Evolutionary conservation across 1,140 invertebrate genomes (phyloP).

Genomic region (Hesperophylax magnus): DNA sequence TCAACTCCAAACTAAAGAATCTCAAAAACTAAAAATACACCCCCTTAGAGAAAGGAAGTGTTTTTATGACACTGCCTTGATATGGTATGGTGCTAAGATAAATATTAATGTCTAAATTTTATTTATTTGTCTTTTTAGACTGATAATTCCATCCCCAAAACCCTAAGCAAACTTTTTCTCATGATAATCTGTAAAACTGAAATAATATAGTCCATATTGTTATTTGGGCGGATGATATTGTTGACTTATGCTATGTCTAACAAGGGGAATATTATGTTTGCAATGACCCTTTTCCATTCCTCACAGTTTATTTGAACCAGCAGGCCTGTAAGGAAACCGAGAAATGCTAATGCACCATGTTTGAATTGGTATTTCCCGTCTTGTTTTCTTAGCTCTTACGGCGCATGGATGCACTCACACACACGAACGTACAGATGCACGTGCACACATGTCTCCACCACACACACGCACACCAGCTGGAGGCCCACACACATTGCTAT

Average conservation of each 20-base stretch:
- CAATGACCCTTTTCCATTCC: slow-evolving; percentile 22
- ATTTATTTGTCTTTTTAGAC: too few relatives aligned
- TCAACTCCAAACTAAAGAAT: too few relatives aligned
- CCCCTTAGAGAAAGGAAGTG: too few relatives aligned
- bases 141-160: too few relatives aligned
- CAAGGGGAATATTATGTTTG: slow-evolving; percentile 6
- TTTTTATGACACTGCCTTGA: too few relatives aligned
- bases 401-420: neutral
- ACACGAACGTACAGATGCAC: neutral
- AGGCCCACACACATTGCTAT: slow-evolving; percentile 45
- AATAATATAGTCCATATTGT: too few relatives aligned
- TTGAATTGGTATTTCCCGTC: slow-evolving; percentile 37
- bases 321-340: slow-evolving; percentile 15
- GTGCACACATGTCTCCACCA: neutral
- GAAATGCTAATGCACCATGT: slow-evolving; percentile 37
- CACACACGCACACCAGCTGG: neutral
- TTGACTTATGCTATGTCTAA: neutral
- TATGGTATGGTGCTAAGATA: too few relatives aligned
- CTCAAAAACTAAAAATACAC: too few relatives aligned
- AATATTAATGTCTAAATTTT: too few relatives aligned
- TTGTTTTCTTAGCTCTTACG: slow-evolving; percentile 12
- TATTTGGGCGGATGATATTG: neutral
- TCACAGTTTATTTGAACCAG: slow-evolving; percentile 1
- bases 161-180: too few relatives aligned
- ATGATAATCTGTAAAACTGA: too few relatives aligned